These are phyloP conservation scores for Tinamus guttatus DNA, from an alignment of 2,113 vertebrate species.

Conservation along the genomic window DNA sequence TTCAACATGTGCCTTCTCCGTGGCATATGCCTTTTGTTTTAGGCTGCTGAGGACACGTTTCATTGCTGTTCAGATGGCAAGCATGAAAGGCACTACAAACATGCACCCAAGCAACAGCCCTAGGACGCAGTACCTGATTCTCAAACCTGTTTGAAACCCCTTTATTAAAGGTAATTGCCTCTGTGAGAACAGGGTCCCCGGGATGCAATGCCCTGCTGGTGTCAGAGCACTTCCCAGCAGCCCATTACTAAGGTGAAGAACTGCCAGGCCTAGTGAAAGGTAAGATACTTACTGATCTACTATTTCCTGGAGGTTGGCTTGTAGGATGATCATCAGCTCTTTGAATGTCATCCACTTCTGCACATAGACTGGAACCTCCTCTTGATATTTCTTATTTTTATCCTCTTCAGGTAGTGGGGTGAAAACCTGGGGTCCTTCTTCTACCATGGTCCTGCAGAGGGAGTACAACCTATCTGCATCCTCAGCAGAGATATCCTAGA, in stretches of 20 bases:
- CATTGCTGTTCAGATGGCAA: rapidly evolving
- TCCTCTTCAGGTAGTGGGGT: conserved; percentile 87
- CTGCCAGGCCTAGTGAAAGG: neutral
- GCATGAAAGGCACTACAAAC: neutral
- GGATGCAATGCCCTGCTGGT: neutral
- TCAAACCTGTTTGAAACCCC: neutral
- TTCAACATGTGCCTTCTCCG: rapidly evolving
- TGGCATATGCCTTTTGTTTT: rapidly evolving
- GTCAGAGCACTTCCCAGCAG: neutral
- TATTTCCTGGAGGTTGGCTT: conserved; percentile 93
- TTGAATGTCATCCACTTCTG: conserved; percentile 92
- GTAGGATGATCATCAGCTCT: conserved; percentile 89
- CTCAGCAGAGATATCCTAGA: conserved; percentile 94
- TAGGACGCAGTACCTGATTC: neutral
- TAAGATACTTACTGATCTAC: conserved; percentile 86
- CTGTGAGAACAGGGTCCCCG: neutral
- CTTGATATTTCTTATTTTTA: conserved; percentile 90
- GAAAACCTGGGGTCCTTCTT: conserved; percentile 92
- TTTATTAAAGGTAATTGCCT: rapidly evolving
- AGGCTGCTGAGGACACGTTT: neutral
- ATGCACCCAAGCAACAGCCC: neutral
- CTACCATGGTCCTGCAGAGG: conserved; percentile 88
- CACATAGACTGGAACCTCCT: conserved; percentile 91
- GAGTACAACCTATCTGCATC: conserved; percentile 90
- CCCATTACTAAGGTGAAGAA: neutral